Evolutionary conservation across 2,888 invertebrate species (phyloP), one percentile per base, ranked within the genome.

Genomic region (Arrhopalites spinosus): DNA sequence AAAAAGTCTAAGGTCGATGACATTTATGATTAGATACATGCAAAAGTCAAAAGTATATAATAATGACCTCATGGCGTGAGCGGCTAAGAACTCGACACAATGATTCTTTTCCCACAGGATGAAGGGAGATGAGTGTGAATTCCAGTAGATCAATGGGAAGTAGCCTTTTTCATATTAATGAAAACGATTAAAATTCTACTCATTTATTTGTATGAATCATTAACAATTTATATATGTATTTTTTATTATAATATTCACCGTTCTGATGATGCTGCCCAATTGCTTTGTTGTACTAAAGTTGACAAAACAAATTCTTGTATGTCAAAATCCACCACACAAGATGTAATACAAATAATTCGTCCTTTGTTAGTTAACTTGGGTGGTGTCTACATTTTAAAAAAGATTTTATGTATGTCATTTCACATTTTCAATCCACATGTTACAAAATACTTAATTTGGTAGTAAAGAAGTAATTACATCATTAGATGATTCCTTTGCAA

Each of bases 291-390:
- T 17, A 91, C 86, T 23, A 97, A 86, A 1, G 93, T 91, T 75
- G 91, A 93, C 47, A 92, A 88, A 81, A 96, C 94, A 84, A 94
- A 95, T 82, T 95, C 94, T 82, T 95, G 93, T 23, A 96, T 92
- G 77, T 94, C 94, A 43, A 91, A 91, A 84, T 96, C 93, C 85
- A 95, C 94, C 81, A 94, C 89, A 0, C 95, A 92, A 81, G 94
- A 92, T 7, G 96, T 96, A 47, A 97, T 91, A 84, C 95, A 95
- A 83, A 97, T 93, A 20, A 97, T 92, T 78, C 96, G 88, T 15
- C 95, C 95, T 77, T 91, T 89, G 85, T 88, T 89, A 73, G 87
- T 83, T 13, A 36, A 7, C 11, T 11, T 36, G 36, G 36, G 11
- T 7, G 3, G 36, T 36, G 36, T 7, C 36, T 36, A 11, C 11